These are phyloP conservation scores for Arnoldichthys spilopterus DNA, from an alignment of 2,797 vertebrate genomes.

Conservation along the genomic window DNA sequence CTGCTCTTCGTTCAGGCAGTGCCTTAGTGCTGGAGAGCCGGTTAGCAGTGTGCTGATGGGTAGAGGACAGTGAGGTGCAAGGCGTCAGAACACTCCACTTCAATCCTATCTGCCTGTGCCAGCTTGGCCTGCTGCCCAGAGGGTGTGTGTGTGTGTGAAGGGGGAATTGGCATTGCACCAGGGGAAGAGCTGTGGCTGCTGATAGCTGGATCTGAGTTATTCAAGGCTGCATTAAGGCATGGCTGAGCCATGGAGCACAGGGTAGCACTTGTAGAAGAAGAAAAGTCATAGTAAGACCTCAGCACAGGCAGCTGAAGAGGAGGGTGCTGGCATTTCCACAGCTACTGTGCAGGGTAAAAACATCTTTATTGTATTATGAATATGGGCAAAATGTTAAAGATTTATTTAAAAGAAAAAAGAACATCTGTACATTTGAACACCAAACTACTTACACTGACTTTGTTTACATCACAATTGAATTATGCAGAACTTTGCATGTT, in stretches of 20 bases:
- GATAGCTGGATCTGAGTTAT: slow-evolving; percentile 47
- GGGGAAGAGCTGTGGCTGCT: slow-evolving; percentile 22
- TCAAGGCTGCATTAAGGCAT: slow-evolving; percentile 38
- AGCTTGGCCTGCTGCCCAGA: slow-evolving; percentile 30
- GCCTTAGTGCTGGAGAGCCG: slow-evolving; percentile 17
- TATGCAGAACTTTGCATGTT: too few relatives aligned
- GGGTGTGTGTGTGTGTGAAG: not conserved
- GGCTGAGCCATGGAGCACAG: not conserved
- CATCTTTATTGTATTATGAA: too few relatives aligned
- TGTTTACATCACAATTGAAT: too few relatives aligned
- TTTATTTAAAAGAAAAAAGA: too few relatives aligned
- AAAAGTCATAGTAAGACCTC: not conserved
- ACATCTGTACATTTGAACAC: too few relatives aligned
- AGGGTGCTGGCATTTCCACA: not conserved
- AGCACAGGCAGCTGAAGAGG: not conserved
- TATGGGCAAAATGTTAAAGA: too few relatives aligned
- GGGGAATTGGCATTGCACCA: slow-evolving; percentile 34
- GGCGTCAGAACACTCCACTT: slow-evolving; percentile 28
- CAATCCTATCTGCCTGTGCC: slow-evolving; percentile 34
- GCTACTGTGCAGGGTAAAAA: not conserved
- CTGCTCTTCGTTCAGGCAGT: slow-evolving; percentile 5
- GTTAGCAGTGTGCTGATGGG: slow-evolving; percentile 27
- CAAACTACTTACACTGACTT: too few relatives aligned
- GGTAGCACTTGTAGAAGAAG: not conserved
- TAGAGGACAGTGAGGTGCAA: not conserved